phyloP scores from a whole-genome alignment of 2,113 vertebrate genomes.

The Oryzias curvinotus region DNA sequence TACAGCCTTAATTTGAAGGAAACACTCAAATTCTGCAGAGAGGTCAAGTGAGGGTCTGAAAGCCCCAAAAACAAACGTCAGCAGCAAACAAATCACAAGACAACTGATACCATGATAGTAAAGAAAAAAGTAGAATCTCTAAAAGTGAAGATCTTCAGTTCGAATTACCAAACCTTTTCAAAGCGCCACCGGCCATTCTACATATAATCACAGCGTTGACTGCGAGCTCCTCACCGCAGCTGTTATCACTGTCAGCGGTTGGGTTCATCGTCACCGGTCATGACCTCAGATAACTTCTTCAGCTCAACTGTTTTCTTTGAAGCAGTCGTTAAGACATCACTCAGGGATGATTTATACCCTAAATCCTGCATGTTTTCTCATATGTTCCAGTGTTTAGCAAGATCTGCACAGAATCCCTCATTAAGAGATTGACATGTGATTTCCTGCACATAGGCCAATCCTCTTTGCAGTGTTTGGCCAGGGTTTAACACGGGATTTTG shows the following conservation, averaged over 20 bases:
- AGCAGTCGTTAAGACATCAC: background rate
- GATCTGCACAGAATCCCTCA: conserved; percentile 22
- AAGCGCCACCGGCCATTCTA: conserved; percentile 60
- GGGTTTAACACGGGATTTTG: conserved; percentile 38
- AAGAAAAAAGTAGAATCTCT: too few species aligned
- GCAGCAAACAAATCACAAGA: too few species aligned
- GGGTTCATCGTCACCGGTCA: conserved; percentile 33
- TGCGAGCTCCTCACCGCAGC: conserved; percentile 34
- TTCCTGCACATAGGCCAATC: conserved; percentile 54
- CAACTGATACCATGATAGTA: too few species aligned
- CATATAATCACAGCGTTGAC: conserved; percentile 13
- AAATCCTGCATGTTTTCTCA: conserved; percentile 6
- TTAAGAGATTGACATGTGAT: conserved; percentile 26
- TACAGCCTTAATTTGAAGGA: too few species aligned
- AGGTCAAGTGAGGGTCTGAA: too few species aligned
- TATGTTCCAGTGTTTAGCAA: background rate
- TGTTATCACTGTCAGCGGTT: conserved; percentile 1
- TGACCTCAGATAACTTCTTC: conserved; percentile 21
- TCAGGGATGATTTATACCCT: conserved; percentile 4
- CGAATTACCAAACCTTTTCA: too few species aligned
- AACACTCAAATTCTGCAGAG: too few species aligned
- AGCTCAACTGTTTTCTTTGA: conserved; percentile 6
- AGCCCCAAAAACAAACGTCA: too few species aligned
- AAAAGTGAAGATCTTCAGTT: too few species aligned
- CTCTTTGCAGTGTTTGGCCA: conserved; percentile 46